Percentiles rank a stretch among this genome's conserved stretches.
Evolutionary conservation across 2,888 invertebrate species (phyloP).

Genomic region (Nycteola revayana): DNA sequence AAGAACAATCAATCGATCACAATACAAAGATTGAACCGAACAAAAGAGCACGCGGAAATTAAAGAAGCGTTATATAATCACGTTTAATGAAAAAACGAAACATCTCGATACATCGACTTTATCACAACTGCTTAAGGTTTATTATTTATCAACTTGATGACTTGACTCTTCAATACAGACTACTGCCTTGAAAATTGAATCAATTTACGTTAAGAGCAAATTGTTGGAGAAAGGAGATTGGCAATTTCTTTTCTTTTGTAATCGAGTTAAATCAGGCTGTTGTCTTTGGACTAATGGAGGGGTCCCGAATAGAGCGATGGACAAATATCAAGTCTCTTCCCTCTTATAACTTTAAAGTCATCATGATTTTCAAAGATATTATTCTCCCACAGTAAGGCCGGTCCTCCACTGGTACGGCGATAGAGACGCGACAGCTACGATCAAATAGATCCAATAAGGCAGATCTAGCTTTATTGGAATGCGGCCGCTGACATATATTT

Average conservation of each 20-base stretch:
- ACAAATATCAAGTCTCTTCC: too few relatives aligned
- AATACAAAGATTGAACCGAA: constrained; percentile 15
- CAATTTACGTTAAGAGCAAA: constrained; percentile 57
- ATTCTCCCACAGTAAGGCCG: too few relatives aligned
- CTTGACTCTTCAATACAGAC: constrained; percentile 15
- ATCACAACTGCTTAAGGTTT: constrained; percentile 17
- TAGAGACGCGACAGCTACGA: too few relatives aligned
- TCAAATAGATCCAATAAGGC: too few relatives aligned
- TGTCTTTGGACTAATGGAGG: constrained; percentile 39
- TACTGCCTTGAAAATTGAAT: constrained; percentile 48
- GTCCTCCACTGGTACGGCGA: too few relatives aligned
- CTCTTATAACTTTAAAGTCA: too few relatives aligned
- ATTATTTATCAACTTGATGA: constrained; percentile 20
- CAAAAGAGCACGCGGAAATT: constrained; percentile 31
- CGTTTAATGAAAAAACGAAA: constrained; percentile 21
- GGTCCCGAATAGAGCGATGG: constrained; percentile 22
- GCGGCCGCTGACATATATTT: too few relatives aligned
- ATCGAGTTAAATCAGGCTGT: constrained; percentile 51
- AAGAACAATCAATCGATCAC: constrained; percentile 10
- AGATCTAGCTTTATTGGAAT: too few relatives aligned
- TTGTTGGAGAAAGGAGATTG: constrained; percentile 45
- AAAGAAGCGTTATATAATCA: constrained; percentile 32
- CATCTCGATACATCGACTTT: constrained; percentile 5
- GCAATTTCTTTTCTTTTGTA: constrained; percentile 50
- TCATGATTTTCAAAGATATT: too few relatives aligned